Conservation (phyloP, 1,140 invertebrate genomes). For the Musca vetustissima region DNA sequence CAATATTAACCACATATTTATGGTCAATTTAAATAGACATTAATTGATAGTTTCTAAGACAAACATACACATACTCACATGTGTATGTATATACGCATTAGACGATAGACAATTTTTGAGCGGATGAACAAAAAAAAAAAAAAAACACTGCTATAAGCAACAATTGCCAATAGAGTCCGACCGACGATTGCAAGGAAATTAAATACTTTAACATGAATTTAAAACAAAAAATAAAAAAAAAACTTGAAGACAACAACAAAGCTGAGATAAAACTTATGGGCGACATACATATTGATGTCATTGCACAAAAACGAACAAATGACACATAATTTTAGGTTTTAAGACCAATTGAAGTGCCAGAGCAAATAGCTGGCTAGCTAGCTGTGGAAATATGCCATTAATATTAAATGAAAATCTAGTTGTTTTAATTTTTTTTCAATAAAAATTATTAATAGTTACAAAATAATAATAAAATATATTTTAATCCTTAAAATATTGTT, state of each 20-base stretch:
- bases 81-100: background rate
- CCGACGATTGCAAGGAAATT: background rate
- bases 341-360: background rate
- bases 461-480: no score
- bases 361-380: no score
- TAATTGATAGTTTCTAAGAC: conserved; percentile 28
- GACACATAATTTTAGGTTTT: conserved; percentile 11
- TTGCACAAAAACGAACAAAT: conserved; percentile 3
- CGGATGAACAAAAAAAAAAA: no score
- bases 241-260: background rate
- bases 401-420: no score
- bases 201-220: conserved; percentile 8
- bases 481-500: no score
- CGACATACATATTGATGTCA: conserved; percentile 9
- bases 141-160: background rate
- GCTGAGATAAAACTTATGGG: no score
- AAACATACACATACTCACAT: no score
- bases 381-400: no score
- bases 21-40: conserved; percentile 26
- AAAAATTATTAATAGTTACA: no score
- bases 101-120: no score
- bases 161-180: conserved; percentile 9
- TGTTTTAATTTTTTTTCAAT: no score
- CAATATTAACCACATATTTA: conserved; percentile 22
- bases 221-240: background rate